Conservation (phyloP, 2,888 invertebrate species). For the Hirtodrosophila alboralis region DNA sequence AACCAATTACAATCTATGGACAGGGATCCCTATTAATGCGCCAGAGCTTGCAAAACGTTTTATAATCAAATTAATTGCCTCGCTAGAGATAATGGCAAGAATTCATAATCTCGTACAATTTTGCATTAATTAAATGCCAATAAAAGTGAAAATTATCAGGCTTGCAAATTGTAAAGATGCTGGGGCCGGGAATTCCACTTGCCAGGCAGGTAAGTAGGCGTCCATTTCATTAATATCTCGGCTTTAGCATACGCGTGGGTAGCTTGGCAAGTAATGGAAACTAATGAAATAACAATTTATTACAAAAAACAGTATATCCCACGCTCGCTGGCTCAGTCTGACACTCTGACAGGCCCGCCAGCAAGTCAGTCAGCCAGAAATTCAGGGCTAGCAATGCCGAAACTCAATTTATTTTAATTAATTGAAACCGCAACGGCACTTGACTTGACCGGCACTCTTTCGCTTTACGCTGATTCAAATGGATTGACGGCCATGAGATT, state of each 20-base stretch:
- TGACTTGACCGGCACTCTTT: conserved; percentile 48
- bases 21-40: conserved; percentile 26
- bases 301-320: conserved; percentile 30
- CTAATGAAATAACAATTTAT: conserved; percentile 74
- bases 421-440: conserved; percentile 66
- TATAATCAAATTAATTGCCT: conserved; percentile 66
- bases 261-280: conserved; percentile 57
- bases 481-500: conserved; percentile 51
- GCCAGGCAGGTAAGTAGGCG: conserved; percentile 42
- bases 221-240: conserved; percentile 47
- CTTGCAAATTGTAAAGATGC: conserved; percentile 4
- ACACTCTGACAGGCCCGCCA: conserved; percentile 10
- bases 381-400: conserved; percentile 18
- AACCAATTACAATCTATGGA: no score
- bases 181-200: neutral
- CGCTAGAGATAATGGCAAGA: conserved; percentile 54
- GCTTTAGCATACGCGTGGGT: conserved; percentile 45
- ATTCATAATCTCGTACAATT: conserved; percentile 68
- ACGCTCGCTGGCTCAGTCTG: conserved; percentile 1
- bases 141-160: conserved; percentile 59
- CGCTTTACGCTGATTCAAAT: conserved; percentile 59
- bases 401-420: conserved; percentile 75
- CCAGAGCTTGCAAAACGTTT: conserved; percentile 50
- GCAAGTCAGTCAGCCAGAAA: conserved; percentile 18
- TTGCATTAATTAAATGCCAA: conserved; percentile 72